Conservation (phyloP, 2,797 vertebrate species). For the Apogon talboti region DNA sequence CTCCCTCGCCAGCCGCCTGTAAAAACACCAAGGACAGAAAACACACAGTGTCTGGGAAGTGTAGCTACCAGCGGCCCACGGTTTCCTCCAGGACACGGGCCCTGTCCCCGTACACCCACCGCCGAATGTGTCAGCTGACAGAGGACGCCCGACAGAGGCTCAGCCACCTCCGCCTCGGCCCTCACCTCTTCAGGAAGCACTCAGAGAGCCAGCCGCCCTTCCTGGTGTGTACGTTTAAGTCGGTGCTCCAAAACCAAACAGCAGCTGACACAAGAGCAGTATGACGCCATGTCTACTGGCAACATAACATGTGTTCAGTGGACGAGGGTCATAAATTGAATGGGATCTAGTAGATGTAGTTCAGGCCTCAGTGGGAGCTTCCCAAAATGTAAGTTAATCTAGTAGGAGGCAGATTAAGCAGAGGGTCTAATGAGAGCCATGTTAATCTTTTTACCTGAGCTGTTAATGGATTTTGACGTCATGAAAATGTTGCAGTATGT, state of each 20-base stretch:
- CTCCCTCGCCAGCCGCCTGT: slow-evolving; percentile 4
- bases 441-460: slow-evolving; percentile 67
- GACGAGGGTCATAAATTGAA: slow-evolving; percentile 50
- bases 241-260: slow-evolving; percentile 11
- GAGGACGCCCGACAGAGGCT: slow-evolving; percentile 89
- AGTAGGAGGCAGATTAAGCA: slow-evolving; percentile 59
- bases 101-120: slow-evolving; percentile 94
- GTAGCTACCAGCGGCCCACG: slow-evolving; percentile 89
- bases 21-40: slow-evolving; percentile 29
- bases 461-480: slow-evolving; percentile 67
- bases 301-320: slow-evolving; percentile 35
- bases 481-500: slow-evolving; percentile 44
- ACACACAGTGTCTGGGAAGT: slow-evolving; percentile 4
- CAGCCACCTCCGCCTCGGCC: slow-evolving; percentile 92
- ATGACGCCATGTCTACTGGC: slow-evolving; percentile 35
- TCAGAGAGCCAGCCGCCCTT: slow-evolving; percentile 88
- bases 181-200: slow-evolving; percentile 92
- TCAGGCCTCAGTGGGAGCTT: slow-evolving; percentile 56
- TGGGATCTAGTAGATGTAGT: slow-evolving; percentile 55
- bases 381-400: slow-evolving; percentile 61
- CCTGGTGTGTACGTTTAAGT: slow-evolving; percentile 79
- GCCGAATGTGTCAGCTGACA: slow-evolving; percentile 94
- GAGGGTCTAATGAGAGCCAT: slow-evolving; percentile 42
- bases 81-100: slow-evolving; percentile 90
- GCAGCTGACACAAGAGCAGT: slow-evolving; percentile 4